Evolutionary conservation across 2,888 invertebrate species (phyloP).

Genomic region (Drosophila tanythrix): DNA sequence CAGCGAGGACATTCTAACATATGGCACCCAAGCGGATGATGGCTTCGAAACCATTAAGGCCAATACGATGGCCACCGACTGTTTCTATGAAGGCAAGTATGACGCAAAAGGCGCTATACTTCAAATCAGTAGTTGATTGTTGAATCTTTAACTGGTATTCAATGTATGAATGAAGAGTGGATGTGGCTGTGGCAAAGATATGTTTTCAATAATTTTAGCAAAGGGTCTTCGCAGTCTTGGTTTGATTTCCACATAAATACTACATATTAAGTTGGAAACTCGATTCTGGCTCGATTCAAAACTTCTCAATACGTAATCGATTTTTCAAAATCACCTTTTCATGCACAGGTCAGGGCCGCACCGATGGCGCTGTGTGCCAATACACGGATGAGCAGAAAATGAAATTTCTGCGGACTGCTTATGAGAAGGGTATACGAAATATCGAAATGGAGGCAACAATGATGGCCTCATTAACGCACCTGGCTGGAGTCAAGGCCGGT

Average conservation of each 20-base stretch:
- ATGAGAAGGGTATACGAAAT: constrained; percentile 88
- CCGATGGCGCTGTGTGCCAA: constrained; percentile 91
- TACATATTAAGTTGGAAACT: not conserved
- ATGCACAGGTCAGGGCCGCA: constrained; percentile 89
- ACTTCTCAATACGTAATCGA: too few species aligned
- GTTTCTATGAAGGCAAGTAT: constrained; percentile 90
- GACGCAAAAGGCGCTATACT: not conserved
- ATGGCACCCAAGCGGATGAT: constrained; percentile 82
- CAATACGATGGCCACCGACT: constrained; percentile 91
- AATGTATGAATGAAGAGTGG: not conserved
- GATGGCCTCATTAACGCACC: constrained; percentile 89
- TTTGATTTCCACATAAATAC: not conserved
- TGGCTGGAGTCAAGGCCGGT: constrained; percentile 88
- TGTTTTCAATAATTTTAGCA: not conserved
- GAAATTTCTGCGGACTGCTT: constrained; percentile 86
- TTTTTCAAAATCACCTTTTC: too few species aligned
- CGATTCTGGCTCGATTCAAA: not conserved
- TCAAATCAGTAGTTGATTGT: not conserved
- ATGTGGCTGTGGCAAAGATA: not conserved
- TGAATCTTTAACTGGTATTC: not conserved
- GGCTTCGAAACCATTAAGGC: constrained; percentile 87
- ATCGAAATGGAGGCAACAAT: constrained; percentile 93
- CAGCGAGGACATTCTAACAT: constrained; percentile 81
- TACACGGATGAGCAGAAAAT: constrained; percentile 88
- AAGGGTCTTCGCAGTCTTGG: not conserved